Evolutionary conservation across 2,888 invertebrate species (phyloP), one percentile per base, ranked within the genome.

Genomic region (Synanthedon myopaeformis): DNA sequence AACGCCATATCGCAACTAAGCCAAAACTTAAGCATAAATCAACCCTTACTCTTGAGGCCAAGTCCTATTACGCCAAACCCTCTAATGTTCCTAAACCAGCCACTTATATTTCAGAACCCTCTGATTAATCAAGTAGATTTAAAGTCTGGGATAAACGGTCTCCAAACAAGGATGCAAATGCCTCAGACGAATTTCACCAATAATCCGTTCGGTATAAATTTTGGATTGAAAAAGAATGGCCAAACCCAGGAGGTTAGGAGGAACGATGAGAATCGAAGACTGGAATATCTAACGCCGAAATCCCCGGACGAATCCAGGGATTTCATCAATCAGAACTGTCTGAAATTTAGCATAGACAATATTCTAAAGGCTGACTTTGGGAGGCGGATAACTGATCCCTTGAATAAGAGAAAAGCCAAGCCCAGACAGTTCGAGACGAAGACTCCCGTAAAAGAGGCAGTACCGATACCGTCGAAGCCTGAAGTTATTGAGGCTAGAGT

Each of bases 281-380:
- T 72, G 19, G 72, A 79, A 11, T 72, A 69, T 41, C 62, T 66
- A 51, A 67, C 71, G 2, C 82, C 82, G 0, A 84, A 83, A 58
- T 82, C 84, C 0, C 79, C 82, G 0, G 81, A 81, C 0, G 83
- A 83, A 12, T 79, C 81, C 0, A 76, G 82, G 12, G 83, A 87
- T 55, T 80, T 77, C 10, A 83, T 86, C 0, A 89, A 90, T 57
- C 91, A 91, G 57, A 85, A 85, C 51, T 89, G 90, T 61, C 75
- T 96, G 41, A 92, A 93, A 63, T 96, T 95, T 82, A 95, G 95
- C 68, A 95, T 96, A 72, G 94, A 94, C 66, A 95, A 96, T 76
- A 96, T 96, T 57, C 79, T 96, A 23, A 92, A 94, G 67, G 95
- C 95, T 0, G 95, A 96, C 72, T 96, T 96, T 61, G 95, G 96